A percentile compares a stretch with the other conserved stretches of the same genome.
Evolutionary conservation across 2,113 vertebrate genomes (phyloP).

Genomic region (Pachyramphus minor): DNA sequence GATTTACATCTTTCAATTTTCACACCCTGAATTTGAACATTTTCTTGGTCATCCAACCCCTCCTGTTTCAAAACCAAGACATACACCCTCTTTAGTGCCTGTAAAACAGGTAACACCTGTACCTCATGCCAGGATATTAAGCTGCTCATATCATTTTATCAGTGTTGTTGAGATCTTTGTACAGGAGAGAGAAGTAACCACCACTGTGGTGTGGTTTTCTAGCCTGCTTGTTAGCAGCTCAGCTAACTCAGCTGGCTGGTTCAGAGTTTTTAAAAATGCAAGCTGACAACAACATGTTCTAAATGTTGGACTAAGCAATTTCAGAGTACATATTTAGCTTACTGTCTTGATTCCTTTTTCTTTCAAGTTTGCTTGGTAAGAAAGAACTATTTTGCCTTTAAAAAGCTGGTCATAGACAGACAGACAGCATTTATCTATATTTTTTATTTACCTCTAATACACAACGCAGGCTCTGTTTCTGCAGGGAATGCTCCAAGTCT

Average conservation of each 20-base stretch:
- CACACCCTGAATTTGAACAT: not conserved
- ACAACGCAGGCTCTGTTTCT: not conserved
- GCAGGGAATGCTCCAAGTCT: not conserved
- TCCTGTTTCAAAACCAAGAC: not conserved
- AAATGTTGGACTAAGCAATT: constrained; percentile 26
- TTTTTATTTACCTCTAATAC: not conserved
- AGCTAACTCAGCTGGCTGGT: constrained; percentile 20
- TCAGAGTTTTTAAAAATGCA: not conserved
- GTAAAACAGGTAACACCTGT: constrained; percentile 46
- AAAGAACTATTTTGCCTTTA: not conserved
- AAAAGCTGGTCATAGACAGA: not conserved
- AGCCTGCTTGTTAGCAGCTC: constrained; percentile 1
- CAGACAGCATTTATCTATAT: not conserved
- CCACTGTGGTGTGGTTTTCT: not conserved
- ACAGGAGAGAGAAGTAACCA: not conserved
- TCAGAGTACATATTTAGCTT: not conserved
- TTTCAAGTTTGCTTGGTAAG: not conserved
- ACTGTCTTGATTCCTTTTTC: not conserved
- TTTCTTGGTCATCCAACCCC: not conserved
- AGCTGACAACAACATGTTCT: not conserved
- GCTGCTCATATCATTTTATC: constrained; percentile 32
- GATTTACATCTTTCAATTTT: not conserved
- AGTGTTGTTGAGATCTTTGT: not conserved
- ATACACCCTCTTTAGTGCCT: not conserved
- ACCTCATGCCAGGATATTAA: not conserved